Base-by-base conservation (phyloP, 2,113 vertebrate genomes). In the Phasianus colchicus region DNA sequence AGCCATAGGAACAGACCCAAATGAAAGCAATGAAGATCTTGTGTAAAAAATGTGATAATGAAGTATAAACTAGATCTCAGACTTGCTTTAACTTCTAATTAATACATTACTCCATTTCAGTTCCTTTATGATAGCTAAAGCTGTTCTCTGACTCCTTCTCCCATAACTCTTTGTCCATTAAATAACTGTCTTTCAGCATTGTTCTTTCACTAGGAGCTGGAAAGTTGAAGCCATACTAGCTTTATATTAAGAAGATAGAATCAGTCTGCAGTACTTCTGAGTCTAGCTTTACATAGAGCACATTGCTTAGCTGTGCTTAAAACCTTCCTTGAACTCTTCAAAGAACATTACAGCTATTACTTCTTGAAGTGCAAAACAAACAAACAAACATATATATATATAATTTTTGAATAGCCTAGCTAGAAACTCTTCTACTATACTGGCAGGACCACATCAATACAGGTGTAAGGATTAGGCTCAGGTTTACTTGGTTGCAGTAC, bases 1-100 rank as follows among this genome's bases (percentile, higher is more conserved):
- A 57, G 22, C 60, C 34, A 61, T 73, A 55, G 73, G 58, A 78
- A 86, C 79, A 80, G 19, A 1, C 9, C 50, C 13, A 47, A 92
- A 86, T 65, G 1, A 75, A 92, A 91, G 67, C 48, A 87, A 79
- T 71, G 24, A 90, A 94, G 58, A 3, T 61, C 13, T 34, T 78
- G 13, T 61, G n/a, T 82, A 34, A 90, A 34, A 90, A 92, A 77
- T 50, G 89, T 42, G 93, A 38, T 54, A 92, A 61, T 70, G 48
- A 89, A 89, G 88, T 89, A 89, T n/a, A 90, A 89, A 73, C 18
- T 69, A 45, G 32, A 91, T 82, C 2, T 70, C 82, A 63, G 10
- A 54, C 19, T 60, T 74, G 61, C 78, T 90, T 83, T 71, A 81
- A 54, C 32, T 65, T 93, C 54, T 81, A 90, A 80, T 89, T 82